Evolutionary conservation across 2,113 vertebrate species (phyloP).

Genomic region (Riparia riparia): DNA sequence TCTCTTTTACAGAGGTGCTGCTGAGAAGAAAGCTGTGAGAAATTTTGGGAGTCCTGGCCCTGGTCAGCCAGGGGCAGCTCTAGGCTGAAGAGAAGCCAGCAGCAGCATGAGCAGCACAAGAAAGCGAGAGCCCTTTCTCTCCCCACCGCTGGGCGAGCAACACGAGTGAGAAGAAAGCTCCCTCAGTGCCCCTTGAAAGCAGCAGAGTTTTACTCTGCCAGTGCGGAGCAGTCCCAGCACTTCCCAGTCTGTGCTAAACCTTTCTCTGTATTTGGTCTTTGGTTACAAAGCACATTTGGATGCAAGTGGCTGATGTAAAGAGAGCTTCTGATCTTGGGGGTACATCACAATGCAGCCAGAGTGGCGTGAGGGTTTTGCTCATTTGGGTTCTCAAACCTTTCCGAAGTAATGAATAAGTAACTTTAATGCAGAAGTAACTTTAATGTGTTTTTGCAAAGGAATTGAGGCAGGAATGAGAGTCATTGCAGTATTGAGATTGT

Average conservation of each 20-base stretch:
- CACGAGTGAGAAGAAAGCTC: background rate
- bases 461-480: background rate
- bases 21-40: background rate
- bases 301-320: background rate
- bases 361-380: background rate
- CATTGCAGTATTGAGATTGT: background rate
- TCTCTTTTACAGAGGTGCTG: background rate
- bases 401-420: background rate
- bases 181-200: background rate
- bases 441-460: background rate
- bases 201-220: background rate
- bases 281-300: background rate
- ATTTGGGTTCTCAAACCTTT: background rate
- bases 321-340: background rate
- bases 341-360: rapidly evolving
- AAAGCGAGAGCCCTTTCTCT: background rate
- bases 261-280: background rate
- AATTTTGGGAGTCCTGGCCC: background rate
- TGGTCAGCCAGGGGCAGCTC: background rate
- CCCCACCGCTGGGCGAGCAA: background rate
- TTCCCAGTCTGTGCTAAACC: background rate
- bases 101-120: background rate
- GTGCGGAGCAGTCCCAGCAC: too few species aligned
- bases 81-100: background rate
- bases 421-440: background rate